A percentile compares a stretch with the other conserved stretches of the same genome.
phyloP scores from a whole-genome alignment of 2,113 vertebrate species.

The Mustela nigripes region DNA sequence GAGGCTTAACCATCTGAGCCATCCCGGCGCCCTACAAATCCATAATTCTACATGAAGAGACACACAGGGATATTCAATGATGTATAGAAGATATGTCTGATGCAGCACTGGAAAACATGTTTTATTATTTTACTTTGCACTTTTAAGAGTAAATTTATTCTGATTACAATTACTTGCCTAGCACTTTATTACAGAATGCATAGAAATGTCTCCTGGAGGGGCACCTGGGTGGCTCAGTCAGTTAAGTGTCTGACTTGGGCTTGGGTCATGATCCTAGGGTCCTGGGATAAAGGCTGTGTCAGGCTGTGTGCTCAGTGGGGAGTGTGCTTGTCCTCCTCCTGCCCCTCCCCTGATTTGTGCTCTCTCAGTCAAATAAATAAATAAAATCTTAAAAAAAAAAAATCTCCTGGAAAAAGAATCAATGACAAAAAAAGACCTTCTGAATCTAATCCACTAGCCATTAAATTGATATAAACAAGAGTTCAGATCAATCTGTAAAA shows the following conservation, averaged over 20 bases:
- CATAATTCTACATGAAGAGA: not conserved
- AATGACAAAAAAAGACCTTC: not conserved
- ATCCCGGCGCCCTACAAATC: not conserved
- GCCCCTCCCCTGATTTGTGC: not conserved
- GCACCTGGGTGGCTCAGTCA: not conserved
- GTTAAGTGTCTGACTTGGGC: not conserved
- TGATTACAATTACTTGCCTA: constrained; percentile 5
- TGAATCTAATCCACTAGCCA: not conserved
- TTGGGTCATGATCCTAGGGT: not conserved
- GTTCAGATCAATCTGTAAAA: not conserved
- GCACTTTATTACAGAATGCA: not conserved
- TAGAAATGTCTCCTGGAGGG: not conserved
- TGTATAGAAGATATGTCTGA: not conserved
- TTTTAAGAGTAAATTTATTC: constrained; percentile 2
- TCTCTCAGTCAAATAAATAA: not conserved
- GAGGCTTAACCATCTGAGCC: not conserved
- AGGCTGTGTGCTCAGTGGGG: not conserved
- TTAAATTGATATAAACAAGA: constrained; percentile 19
- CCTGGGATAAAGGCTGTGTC: not conserved
- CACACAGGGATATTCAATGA: not conserved
- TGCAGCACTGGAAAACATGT: not conserved
- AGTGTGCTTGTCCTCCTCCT: not conserved
- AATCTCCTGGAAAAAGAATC: constrained; percentile 20
- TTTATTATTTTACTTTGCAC: constrained; percentile 30
- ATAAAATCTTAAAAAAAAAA: not conserved